These are phyloP conservation scores for Mythimna impura DNA, from an alignment of 2,888 invertebrate species.

Conservation along the genomic window DNA sequence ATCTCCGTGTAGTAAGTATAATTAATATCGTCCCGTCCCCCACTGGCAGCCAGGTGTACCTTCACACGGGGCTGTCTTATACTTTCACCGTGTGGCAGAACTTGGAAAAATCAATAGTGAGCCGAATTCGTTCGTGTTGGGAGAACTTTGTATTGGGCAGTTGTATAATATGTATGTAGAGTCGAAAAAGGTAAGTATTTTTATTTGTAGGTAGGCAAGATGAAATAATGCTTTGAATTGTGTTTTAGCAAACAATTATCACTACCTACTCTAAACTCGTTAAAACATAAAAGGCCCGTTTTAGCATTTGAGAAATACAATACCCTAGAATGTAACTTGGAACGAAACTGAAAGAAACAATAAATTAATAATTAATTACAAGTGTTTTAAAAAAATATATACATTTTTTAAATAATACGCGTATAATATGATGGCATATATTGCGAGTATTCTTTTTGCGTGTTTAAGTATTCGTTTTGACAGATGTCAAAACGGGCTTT, in stretches of 20 bases:
- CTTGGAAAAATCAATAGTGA: conserved; percentile 45
- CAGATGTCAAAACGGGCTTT: too few species aligned
- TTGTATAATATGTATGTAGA: neutral
- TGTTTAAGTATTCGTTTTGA: too few species aligned
- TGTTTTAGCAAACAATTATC: neutral
- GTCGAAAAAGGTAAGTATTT: neutral
- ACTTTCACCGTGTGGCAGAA: conserved; percentile 9
- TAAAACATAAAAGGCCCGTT: too few species aligned
- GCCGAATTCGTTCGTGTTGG: conserved; percentile 24
- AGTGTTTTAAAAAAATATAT: too few species aligned
- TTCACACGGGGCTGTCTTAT: conserved; percentile 54
- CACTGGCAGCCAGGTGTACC: conserved; percentile 51
- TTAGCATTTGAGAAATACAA: too few species aligned
- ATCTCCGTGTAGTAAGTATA: conserved; percentile 15
- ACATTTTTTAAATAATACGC: too few species aligned
- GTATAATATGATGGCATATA: too few species aligned
- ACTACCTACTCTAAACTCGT: neutral
- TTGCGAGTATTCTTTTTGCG: too few species aligned
- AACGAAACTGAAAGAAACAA: too few species aligned
- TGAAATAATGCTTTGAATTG: neutral
- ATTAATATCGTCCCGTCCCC: conserved; percentile 18
- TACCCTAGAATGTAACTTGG: too few species aligned
- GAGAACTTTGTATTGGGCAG: neutral
- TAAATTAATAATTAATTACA: too few species aligned
- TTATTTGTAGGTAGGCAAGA: neutral